Percentiles rank a stretch among this genome's conserved stretches.
Conservation (phyloP, 1,140 invertebrate species). For the Drosophila subpulchrella region DNA sequence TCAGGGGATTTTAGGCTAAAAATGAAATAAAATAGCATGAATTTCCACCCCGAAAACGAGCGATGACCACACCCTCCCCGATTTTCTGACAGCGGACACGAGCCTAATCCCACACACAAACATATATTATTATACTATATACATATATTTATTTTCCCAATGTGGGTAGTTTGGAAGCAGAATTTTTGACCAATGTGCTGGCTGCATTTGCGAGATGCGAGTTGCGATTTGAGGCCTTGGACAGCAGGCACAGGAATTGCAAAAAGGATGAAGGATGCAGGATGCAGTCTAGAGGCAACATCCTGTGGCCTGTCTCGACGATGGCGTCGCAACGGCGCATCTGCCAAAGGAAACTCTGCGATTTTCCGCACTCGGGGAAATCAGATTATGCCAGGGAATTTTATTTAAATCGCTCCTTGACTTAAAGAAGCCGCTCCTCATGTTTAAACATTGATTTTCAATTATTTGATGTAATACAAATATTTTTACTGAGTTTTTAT, state of each 20-base stretch:
- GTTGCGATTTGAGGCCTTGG: not conserved
- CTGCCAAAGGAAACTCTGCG: slow-evolving; percentile 17
- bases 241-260: slow-evolving; percentile 22
- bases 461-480: not conserved
- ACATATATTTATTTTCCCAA: slow-evolving; percentile 6
- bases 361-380: slow-evolving; percentile 3
- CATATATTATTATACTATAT: not conserved
- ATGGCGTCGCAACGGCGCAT: slow-evolving; percentile 26
- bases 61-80: slow-evolving; percentile 42
- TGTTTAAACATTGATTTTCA: not conserved
- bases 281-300: slow-evolving; percentile 35
- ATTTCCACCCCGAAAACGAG: slow-evolving; percentile 41
- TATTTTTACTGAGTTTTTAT: no score
- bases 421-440: not conserved
- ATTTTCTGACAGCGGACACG: slow-evolving; percentile 39
- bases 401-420: slow-evolving; percentile 16
- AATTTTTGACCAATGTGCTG: slow-evolving; percentile 66
- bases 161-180: slow-evolving; percentile 27
- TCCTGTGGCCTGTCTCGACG: slow-evolving; percentile 28
- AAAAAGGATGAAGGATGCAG: slow-evolving; percentile 13
- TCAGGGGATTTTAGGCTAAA: slow-evolving; percentile 11
- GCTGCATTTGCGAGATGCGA: slow-evolving; percentile 26
- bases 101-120: slow-evolving; percentile 34
- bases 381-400: slow-evolving; percentile 15
- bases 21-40: slow-evolving; percentile 22